Conservation (phyloP, 1,140 invertebrate species). For the Procambarus virginalis region DNA sequence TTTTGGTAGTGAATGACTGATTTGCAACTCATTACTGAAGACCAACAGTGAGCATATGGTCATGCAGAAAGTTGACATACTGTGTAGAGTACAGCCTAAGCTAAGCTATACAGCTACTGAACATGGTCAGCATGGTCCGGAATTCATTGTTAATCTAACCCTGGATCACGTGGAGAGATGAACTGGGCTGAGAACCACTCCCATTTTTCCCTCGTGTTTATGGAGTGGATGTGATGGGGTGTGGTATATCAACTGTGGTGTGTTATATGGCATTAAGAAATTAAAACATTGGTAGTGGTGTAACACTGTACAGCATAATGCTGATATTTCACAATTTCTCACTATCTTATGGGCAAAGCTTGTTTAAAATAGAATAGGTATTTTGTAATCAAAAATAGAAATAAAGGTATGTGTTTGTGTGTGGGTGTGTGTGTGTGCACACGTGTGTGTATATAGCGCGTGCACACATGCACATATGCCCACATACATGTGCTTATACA, state of each 20-base stretch:
- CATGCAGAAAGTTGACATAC: neutral
- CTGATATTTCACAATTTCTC: slow-evolving; percentile 54
- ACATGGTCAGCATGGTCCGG: slow-evolving; percentile 15
- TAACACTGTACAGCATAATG: slow-evolving; percentile 52
- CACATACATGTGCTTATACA: slow-evolving; percentile 11
- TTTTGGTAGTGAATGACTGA: neutral
- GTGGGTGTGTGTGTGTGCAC: neutral
- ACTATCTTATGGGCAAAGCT: slow-evolving; percentile 56
- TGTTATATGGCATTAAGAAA: slow-evolving; percentile 36
- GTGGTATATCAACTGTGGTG: neutral
- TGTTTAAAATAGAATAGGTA: slow-evolving; percentile 59
- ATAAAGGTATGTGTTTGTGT: slow-evolving; percentile 37
- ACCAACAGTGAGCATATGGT: neutral
- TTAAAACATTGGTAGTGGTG: slow-evolving; percentile 27
- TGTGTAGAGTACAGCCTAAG: neutral
- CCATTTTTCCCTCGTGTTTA: neutral
- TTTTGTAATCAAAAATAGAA: slow-evolving; percentile 68
- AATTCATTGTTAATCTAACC: neutral
- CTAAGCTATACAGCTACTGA: neutral
- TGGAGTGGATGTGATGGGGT: slow-evolving; percentile 6
- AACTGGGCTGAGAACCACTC: neutral
- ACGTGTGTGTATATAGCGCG: neutral
- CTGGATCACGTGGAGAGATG: neutral
- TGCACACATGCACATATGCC: neutral
- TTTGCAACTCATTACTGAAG: neutral